phyloP scores from a whole-genome alignment of 2,797 vertebrate species.

The Peromyscus attwateri region DNA sequence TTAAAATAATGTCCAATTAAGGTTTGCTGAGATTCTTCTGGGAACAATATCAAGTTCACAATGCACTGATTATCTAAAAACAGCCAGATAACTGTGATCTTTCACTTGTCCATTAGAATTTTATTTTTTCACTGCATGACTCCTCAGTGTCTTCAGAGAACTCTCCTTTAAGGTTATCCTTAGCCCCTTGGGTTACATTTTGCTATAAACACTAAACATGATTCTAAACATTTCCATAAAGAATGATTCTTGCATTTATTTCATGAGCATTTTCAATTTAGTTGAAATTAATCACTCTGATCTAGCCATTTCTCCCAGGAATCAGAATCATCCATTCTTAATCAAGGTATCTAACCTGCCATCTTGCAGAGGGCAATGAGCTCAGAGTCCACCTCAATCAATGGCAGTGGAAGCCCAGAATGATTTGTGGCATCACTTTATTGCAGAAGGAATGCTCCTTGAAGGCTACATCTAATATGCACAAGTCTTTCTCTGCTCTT shows the following conservation, averaged over 20 bases:
- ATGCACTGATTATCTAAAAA: slow-evolving; percentile 11
- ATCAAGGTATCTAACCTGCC: slow-evolving; percentile 16
- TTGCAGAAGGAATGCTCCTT: not conserved
- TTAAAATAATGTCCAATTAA: not conserved
- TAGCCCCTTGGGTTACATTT: not conserved
- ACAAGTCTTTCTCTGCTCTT: not conserved
- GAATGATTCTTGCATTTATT: slow-evolving; percentile 14
- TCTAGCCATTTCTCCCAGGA: slow-evolving; percentile 37
- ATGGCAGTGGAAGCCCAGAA: not conserved
- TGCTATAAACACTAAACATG: not conserved
- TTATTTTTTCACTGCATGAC: not conserved
- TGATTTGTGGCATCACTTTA: not conserved
- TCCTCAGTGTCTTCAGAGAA: not conserved
- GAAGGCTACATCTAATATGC: not conserved
- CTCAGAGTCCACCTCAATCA: not conserved
- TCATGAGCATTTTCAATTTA: slow-evolving; percentile 58
- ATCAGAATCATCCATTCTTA: not conserved
- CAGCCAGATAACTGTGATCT: not conserved
- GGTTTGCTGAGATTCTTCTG: slow-evolving; percentile 1
- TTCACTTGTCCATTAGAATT: not conserved
- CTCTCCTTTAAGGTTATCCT: not conserved
- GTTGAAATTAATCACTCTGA: slow-evolving; percentile 60
- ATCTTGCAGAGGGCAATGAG: not conserved
- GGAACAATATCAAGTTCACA: not conserved
- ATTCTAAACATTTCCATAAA: slow-evolving; percentile 40